Evolutionary conservation across 2,888 invertebrate species (phyloP).

Genomic region (Athrips mouffetella): DNA sequence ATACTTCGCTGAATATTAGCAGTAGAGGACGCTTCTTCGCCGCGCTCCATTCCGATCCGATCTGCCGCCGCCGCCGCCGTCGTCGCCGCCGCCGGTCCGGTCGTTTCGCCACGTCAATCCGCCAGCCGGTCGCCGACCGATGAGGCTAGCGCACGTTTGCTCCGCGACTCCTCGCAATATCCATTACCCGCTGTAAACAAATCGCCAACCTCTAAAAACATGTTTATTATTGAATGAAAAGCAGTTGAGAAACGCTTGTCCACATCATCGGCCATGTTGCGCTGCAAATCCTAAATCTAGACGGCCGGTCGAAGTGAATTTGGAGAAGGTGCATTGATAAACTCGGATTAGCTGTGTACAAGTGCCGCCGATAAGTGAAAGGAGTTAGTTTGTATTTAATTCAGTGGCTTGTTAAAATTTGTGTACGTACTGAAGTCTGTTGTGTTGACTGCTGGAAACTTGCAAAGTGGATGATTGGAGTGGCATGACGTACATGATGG

Average conservation of each 20-base stretch:
- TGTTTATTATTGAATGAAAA: constrained; percentile 51
- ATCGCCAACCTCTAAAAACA: constrained; percentile 45
- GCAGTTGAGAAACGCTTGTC: constrained; percentile 25
- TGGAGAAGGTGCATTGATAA: constrained; percentile 41
- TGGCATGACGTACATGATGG: constrained; percentile 37
- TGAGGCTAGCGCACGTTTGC: constrained; percentile 23
- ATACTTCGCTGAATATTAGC: constrained; percentile 34
- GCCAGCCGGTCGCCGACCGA: constrained; percentile 36
- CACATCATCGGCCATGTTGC: constrained; percentile 16
- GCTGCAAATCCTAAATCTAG: constrained; percentile 40
- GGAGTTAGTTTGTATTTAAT: constrained; percentile 46
- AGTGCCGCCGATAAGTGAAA: constrained; percentile 63
- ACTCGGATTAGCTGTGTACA: constrained; percentile 44
- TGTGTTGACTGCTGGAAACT: constrained; percentile 38
- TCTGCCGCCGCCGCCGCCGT: constrained; percentile 22
- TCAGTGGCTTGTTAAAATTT: constrained; percentile 40
- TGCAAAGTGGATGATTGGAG: constrained; percentile 39
- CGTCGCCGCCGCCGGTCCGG: constrained; percentile 18
- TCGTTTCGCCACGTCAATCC: constrained; percentile 16
- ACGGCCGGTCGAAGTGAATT: constrained; percentile 58
- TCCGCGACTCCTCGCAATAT: constrained; percentile 18
- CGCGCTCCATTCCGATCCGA: constrained; percentile 22
- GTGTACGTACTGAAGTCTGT: constrained; percentile 57
- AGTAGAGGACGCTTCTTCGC: constrained; percentile 23
- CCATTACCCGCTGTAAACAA: constrained; percentile 54